phyloP scores from a whole-genome alignment of 2,888 invertebrate genomes.

The Sympetrum striolatum region DNA sequence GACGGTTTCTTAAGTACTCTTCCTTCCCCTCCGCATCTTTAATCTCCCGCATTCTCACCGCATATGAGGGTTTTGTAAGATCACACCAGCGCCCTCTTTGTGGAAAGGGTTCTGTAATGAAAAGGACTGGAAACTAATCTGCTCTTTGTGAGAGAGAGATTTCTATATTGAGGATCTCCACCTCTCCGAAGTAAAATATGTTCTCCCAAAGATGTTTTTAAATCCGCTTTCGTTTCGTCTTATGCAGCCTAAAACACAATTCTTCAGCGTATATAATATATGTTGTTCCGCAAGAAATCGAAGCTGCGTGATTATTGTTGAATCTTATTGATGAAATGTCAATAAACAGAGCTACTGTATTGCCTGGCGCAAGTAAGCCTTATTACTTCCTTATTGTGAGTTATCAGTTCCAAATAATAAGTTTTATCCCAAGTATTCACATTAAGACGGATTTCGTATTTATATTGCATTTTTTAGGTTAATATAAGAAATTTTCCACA shows the following conservation, averaged over 20 bases:
- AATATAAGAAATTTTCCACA: not conserved
- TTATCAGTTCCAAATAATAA: not conserved
- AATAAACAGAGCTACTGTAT: too few species aligned
- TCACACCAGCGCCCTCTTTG: not conserved
- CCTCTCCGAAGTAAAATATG: not conserved
- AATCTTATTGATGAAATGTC: too few species aligned
- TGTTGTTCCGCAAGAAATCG: too few species aligned
- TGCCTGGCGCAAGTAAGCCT: too few species aligned
- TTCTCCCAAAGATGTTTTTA: not conserved
- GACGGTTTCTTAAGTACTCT: not conserved
- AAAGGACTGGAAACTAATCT: not conserved
- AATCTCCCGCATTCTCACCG: not conserved
- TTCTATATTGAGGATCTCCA: not conserved
- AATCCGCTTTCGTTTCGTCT: not conserved
- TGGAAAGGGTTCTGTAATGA: not conserved
- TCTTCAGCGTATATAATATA: too few species aligned
- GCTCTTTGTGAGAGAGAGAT: not conserved
- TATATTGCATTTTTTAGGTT: not conserved
- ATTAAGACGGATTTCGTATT: not conserved
- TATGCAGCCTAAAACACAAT: not conserved
- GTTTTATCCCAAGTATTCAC: not conserved
- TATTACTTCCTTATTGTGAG: too few species aligned
- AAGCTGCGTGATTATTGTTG: too few species aligned
- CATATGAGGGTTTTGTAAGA: not conserved
- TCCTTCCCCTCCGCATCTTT: not conserved